These are phyloP conservation scores for Sclerurus mexicanus DNA, from an alignment of 2,113 vertebrate species.

Conservation along the genomic window DNA sequence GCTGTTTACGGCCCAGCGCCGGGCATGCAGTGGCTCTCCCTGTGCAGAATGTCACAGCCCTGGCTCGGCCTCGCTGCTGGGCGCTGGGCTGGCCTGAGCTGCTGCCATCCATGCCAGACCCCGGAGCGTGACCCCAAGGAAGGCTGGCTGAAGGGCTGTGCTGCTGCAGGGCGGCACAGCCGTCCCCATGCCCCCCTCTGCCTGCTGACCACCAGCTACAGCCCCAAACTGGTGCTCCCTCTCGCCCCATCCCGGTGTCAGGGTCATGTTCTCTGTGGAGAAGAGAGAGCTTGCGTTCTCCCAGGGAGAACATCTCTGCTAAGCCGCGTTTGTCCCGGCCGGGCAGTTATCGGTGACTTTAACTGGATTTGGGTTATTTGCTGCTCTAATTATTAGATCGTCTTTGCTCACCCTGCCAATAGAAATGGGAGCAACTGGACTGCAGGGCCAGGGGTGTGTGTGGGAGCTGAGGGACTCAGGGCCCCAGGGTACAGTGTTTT, in stretches of 20 bases:
- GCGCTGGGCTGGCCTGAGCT: background rate
- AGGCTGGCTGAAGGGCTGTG: background rate
- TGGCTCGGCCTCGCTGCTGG: background rate
- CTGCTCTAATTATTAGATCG: slow-evolving; percentile 71
- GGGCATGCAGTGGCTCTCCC: background rate
- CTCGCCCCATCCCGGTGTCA: accelerated
- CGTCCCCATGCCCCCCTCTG: background rate
- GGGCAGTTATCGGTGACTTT: slow-evolving; percentile 59
- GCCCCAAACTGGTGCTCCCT: accelerated
- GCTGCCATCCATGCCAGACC: background rate
- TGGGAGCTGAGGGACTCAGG: accelerated
- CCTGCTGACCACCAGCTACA: background rate
- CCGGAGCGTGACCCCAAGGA: accelerated
- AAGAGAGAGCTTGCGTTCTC: background rate
- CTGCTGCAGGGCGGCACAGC: background rate
- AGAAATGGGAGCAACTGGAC: background rate
- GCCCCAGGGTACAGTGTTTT: background rate
- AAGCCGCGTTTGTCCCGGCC: slow-evolving; percentile 28
- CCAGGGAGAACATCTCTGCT: background rate
- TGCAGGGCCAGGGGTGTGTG: background rate
- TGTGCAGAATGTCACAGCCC: background rate
- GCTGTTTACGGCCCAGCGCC: background rate
- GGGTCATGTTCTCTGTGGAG: background rate
- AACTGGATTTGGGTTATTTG: slow-evolving; percentile 71
- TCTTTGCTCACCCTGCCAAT: background rate